Conservation (phyloP, 2,113 vertebrate species). For the Myotis yumanensis region DNA sequence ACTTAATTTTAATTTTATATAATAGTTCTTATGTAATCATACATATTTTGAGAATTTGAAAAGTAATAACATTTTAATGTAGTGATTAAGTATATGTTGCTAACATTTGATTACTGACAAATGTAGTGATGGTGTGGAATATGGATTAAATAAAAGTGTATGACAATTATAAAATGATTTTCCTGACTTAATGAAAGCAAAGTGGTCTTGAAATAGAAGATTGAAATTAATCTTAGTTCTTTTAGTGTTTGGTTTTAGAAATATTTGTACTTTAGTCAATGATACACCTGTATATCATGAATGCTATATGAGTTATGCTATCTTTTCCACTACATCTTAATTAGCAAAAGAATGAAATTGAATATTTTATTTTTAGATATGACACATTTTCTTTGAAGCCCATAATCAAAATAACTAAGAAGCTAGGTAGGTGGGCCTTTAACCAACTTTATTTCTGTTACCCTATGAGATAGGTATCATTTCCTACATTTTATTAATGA, state of each 20-base stretch:
- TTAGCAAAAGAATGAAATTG: not conserved
- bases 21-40: constrained; percentile 5
- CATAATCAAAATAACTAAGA: not conserved
- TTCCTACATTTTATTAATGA: not conserved
- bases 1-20: constrained; percentile 1
- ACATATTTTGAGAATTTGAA: not conserved
- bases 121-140: not conserved
- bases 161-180: not conserved
- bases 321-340: not conserved
- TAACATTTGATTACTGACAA: not conserved
- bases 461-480: not conserved
- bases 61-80: not conserved
- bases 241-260: constrained; percentile 6
- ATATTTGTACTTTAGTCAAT: not conserved
- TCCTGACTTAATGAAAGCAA: not conserved
- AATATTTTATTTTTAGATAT: constrained; percentile 7
- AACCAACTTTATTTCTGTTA: not conserved
- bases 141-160: not conserved
- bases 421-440: not conserved
- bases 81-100: not conserved
- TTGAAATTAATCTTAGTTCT: constrained; percentile 2
- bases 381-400: not conserved
- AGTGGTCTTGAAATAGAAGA: not conserved
- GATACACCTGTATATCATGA: not conserved
- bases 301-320: not conserved